Conservation (phyloP, 2,888 invertebrate genomes). For the Calameuta pallipes region DNA sequence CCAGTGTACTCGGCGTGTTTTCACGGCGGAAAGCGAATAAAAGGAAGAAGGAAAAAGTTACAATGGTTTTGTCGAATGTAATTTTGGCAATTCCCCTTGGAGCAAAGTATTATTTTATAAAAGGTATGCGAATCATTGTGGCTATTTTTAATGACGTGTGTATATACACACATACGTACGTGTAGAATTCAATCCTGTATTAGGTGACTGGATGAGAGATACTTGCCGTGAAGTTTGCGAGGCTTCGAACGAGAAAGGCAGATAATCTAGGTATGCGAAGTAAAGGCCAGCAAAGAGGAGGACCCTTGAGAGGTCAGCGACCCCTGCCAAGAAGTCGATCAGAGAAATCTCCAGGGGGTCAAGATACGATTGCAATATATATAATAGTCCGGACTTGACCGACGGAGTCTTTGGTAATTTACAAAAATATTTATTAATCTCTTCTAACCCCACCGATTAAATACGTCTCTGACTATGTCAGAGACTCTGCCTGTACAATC, state of each 20-base stretch:
- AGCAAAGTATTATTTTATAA: not conserved
- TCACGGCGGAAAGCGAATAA: not conserved
- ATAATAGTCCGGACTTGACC: not conserved
- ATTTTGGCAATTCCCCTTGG: not conserved
- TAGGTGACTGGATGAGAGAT: not conserved
- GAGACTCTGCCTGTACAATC: constrained; percentile 28
- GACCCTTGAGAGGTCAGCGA: not conserved
- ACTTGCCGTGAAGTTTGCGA: not conserved
- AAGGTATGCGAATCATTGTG: not conserved
- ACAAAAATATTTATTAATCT: not conserved
- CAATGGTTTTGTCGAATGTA: not conserved
- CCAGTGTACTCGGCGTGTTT: constrained; percentile 23
- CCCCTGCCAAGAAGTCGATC: constrained; percentile 3
- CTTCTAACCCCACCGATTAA: not conserved
- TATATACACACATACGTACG: not conserved
- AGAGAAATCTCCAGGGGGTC: not conserved
- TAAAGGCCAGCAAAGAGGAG: not conserved
- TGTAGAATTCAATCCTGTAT: not conserved
- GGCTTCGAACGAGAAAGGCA: not conserved
- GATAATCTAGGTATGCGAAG: constrained; percentile 8
- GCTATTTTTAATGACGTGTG: not conserved
- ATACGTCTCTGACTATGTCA: constrained; percentile 19
- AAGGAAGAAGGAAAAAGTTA: not conserved
- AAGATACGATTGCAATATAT: not conserved
- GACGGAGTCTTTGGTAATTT: not conserved